Conservation (phyloP, 2,113 vertebrate species). For the Chlamydotis undulata region DNA sequence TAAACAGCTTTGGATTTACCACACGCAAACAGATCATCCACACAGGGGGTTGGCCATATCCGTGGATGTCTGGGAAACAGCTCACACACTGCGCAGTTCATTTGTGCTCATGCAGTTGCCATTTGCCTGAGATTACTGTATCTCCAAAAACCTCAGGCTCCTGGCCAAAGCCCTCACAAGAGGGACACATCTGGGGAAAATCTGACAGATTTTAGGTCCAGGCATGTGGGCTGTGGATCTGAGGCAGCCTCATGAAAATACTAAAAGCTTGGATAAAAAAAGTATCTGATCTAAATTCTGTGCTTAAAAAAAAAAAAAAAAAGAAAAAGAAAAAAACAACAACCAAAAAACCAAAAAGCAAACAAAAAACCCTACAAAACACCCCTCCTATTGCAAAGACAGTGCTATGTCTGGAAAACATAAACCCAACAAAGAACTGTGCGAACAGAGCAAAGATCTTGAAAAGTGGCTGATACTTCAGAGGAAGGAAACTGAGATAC, state of each 20-base stretch:
- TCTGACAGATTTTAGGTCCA: not conserved
- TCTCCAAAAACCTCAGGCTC: not conserved
- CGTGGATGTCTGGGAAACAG: not conserved
- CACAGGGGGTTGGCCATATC: not conserved
- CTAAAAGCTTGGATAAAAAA: not conserved
- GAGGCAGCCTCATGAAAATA: not conserved
- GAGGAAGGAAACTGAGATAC: not conserved
- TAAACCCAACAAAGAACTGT: not conserved
- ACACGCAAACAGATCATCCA: not conserved
- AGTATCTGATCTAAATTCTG: not conserved
- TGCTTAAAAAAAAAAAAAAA: not conserved
- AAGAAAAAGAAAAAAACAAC: fast-evolving
- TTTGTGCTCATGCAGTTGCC: not conserved
- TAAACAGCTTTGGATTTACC: not conserved
- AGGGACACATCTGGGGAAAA: not conserved
- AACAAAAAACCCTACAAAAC: not conserved
- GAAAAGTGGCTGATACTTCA: not conserved
- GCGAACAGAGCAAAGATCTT: not conserved
- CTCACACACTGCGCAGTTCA: not conserved
- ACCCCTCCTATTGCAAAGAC: not conserved
- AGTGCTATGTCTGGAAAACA: not conserved
- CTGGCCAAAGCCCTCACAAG: not conserved
- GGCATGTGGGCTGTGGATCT: not conserved
- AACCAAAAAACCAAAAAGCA: not conserved
- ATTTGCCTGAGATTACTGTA: not conserved